Conservation (phyloP, 2,113 vertebrate genomes). For the Chlorocebus sabaeus region DNA sequence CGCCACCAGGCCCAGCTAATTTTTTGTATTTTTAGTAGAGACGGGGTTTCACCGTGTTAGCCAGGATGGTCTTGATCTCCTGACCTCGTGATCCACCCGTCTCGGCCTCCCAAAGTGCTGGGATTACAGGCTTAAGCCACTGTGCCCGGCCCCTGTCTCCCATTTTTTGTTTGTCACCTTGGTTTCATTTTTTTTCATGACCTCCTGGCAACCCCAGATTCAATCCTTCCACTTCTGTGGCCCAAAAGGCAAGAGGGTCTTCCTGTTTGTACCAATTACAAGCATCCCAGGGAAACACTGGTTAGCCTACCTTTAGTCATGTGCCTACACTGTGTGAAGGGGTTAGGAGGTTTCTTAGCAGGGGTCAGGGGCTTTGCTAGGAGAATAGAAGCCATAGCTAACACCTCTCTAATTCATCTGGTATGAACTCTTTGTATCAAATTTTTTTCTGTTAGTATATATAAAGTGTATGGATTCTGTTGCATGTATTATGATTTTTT, state of each 20-base stretch:
- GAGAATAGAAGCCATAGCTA: neutral
- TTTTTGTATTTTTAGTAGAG: no score
- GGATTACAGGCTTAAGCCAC: no score
- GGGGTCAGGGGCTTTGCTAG: neutral
- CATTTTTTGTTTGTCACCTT: neutral
- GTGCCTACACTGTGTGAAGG: fast-evolving
- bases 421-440: neutral
- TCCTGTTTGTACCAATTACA: neutral
- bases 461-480: neutral
- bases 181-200: neutral
- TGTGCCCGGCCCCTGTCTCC: neutral
- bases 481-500: neutral
- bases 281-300: neutral
- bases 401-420: neutral
- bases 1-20: no score
- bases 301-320: neutral
- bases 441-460: neutral
- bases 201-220: neutral
- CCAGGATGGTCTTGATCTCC: no score
- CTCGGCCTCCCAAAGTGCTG: no score
- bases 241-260: neutral
- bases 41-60: no score
- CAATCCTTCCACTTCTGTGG: neutral
- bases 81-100: no score
- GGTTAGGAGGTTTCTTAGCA: neutral